phyloP scores from a whole-genome alignment of 2,113 vertebrate species.

The Psophia crepitans region DNA sequence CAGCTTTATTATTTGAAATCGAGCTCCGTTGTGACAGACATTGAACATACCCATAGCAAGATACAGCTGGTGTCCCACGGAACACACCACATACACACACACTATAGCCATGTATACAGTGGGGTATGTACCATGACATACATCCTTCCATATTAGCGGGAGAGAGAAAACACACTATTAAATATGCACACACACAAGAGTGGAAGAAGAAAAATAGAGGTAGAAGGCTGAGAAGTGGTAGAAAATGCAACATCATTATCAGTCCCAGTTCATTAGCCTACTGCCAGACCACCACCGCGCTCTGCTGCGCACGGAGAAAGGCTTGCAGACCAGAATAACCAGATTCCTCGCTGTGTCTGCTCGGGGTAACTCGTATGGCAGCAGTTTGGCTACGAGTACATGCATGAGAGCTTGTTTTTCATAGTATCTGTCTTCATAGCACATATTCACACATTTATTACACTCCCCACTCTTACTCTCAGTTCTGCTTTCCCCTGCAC shows the following conservation, averaged over 20 bases:
- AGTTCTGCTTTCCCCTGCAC: background rate
- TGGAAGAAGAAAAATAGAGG: background rate
- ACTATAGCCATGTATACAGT: accelerated
- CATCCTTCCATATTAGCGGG: background rate
- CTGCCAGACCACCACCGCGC: background rate
- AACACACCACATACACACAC: background rate
- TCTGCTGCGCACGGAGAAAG: background rate
- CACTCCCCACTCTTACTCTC: background rate
- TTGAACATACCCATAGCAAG: background rate
- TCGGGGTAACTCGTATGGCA: background rate
- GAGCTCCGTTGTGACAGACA: constrained; percentile 15
- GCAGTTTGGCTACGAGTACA: background rate
- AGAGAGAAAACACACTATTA: background rate
- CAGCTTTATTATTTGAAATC: constrained; percentile 7
- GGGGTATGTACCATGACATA: accelerated
- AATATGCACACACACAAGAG: background rate
- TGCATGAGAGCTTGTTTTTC: background rate
- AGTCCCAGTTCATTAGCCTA: background rate
- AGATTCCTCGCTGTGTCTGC: background rate
- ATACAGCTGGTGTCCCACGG: background rate
- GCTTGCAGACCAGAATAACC: background rate
- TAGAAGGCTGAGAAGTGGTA: background rate
- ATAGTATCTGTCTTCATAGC: background rate
- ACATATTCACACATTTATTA: background rate
- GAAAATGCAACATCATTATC: background rate